Conservation (phyloP, 2,888 invertebrate species). For the Koerneria pararmatus region DNA sequence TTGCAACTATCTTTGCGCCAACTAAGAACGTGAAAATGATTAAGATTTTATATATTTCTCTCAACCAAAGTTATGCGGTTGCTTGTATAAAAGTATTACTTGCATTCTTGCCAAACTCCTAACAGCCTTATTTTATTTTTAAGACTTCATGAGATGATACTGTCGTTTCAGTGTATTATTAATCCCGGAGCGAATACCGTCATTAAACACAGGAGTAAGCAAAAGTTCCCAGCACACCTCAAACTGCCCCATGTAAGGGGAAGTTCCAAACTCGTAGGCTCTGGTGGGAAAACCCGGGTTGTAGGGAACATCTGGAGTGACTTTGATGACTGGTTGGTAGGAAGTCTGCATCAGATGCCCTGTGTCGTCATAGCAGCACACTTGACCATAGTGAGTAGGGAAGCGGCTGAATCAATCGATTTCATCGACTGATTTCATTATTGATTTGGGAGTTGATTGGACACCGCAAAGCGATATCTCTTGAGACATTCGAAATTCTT, state of each 20-base stretch:
- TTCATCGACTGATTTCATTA: background rate
- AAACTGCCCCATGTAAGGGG: slow-evolving; percentile 89
- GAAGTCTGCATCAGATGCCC: slow-evolving; percentile 85
- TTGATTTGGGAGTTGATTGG: background rate
- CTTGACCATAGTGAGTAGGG: slow-evolving; percentile 71
- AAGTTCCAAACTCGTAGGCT: slow-evolving; percentile 76
- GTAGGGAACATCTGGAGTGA: slow-evolving; percentile 43
- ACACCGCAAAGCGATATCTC: background rate
- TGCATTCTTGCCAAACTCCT: too few relatives aligned
- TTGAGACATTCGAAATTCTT: too few relatives aligned
- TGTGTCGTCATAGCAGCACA: slow-evolving; percentile 92
- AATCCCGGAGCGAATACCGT: background rate
- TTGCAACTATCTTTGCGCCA: too few relatives aligned
- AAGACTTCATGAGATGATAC: too few relatives aligned
- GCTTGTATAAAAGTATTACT: too few relatives aligned
- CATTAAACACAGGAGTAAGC: background rate
- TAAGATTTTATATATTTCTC: too few relatives aligned
- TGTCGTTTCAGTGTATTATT: background rate
- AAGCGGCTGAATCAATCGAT: slow-evolving; percentile 41
- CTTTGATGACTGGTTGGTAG: slow-evolving; percentile 72
- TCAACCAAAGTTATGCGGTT: too few relatives aligned
- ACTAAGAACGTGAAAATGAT: too few relatives aligned
- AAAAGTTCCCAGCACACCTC: slow-evolving; percentile 67
- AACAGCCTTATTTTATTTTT: too few relatives aligned
- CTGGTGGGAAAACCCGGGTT: slow-evolving; percentile 58